Conservation (phyloP, 2,888 invertebrate species). For the Cryptosula pallasiana region DNA sequence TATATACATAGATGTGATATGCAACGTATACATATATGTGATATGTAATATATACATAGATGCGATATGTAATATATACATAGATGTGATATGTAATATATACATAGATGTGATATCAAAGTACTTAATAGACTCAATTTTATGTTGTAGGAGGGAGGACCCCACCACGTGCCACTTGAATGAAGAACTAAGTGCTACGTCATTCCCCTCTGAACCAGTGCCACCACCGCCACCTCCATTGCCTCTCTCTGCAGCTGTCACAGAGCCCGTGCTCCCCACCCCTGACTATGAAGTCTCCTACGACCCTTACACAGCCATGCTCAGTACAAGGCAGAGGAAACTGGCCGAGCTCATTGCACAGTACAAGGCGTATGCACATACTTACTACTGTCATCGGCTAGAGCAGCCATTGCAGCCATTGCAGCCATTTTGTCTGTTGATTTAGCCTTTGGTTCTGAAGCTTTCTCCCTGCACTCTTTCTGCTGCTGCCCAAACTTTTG, state of each 20-base stretch:
- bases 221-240: background rate
- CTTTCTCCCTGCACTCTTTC: too few species aligned
- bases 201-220: background rate
- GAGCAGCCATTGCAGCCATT: background rate
- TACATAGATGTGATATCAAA: too few species aligned
- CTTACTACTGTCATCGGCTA: background rate
- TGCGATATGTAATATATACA: too few species aligned
- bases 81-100: too few species aligned
- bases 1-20: too few species aligned
- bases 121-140: too few species aligned
- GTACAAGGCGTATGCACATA: background rate
- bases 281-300: background rate
- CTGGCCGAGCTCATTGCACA: background rate
- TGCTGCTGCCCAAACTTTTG: too few species aligned
- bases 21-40: too few species aligned
- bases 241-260: background rate
- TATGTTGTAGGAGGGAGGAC: background rate
- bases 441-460: too few species aligned
- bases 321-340: background rate
- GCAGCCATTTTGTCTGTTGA: background rate
- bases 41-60: too few species aligned
- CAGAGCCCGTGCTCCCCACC: background rate
- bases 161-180: background rate
- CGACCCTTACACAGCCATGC: background rate
- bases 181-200: background rate